Percentiles rank a stretch among this genome's conserved stretches.
These are phyloP conservation scores for Pyrocoelia pectoralis DNA, from an alignment of 2,888 invertebrate genomes.

Conservation along the genomic window DNA sequence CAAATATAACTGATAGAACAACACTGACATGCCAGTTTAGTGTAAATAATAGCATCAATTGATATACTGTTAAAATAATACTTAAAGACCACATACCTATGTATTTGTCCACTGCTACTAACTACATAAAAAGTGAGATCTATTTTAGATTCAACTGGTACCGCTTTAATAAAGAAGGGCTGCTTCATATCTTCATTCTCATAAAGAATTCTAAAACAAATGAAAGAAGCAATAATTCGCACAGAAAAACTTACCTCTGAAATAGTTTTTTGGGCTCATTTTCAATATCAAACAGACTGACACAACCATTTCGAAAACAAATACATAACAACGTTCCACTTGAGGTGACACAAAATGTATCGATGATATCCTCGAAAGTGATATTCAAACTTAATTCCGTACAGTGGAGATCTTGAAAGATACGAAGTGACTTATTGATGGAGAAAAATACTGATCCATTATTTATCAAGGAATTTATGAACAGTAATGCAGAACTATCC, in stretches of 20 bases:
- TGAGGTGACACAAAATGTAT: slow-evolving; percentile 36
- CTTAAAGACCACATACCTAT: slow-evolving; percentile 25
- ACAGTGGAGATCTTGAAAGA: slow-evolving; percentile 38
- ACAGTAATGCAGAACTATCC: background rate
- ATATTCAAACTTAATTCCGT: slow-evolving; percentile 29
- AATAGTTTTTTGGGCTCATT: slow-evolving; percentile 26
- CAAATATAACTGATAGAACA: too few relatives aligned
- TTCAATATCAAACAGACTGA: slow-evolving; percentile 37
- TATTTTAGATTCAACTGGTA: background rate
- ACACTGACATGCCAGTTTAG: too few relatives aligned
- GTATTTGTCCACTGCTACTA: slow-evolving; percentile 27
- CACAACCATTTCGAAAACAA: slow-evolving; percentile 37
- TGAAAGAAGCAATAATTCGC: slow-evolving; percentile 3
- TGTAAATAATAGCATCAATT: too few relatives aligned
- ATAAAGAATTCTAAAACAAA: slow-evolving; percentile 10
- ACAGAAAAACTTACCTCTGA: slow-evolving; percentile 31
- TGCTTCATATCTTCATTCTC: background rate
- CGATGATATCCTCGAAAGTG: slow-evolving; percentile 34
- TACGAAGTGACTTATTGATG: slow-evolving; percentile 36
- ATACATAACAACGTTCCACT: slow-evolving; percentile 38
- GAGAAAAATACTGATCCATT: slow-evolving; percentile 36
- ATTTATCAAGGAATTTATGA: slow-evolving; percentile 23
- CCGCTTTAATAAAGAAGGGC: background rate
- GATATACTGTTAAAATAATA: slow-evolving; percentile 10
- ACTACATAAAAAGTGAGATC: slow-evolving; percentile 24